Conservation (phyloP, 1,140 invertebrate genomes). For the Aphelenchoides fujianensis region DNA sequence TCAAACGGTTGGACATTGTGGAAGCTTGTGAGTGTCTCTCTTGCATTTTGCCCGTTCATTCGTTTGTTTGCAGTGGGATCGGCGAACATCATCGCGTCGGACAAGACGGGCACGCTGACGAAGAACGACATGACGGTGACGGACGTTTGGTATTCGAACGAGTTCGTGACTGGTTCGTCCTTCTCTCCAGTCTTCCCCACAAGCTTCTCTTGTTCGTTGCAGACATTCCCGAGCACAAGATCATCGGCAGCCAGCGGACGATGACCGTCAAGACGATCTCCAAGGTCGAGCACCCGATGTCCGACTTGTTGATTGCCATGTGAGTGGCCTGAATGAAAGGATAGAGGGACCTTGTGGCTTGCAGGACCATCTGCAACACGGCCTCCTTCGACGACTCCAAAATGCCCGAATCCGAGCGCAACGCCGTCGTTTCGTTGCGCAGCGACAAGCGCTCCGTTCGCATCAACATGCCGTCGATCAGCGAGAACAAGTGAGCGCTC, state of each 20-base stretch:
- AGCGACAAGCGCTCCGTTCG: conserved; percentile 20
- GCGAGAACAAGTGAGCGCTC: conserved; percentile 17
- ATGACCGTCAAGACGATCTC: conserved; percentile 41
- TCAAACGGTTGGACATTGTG: conserved; percentile 88
- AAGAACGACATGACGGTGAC: conserved; percentile 97
- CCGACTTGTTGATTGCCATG: conserved; percentile 45
- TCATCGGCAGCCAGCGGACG: conserved; percentile 17
- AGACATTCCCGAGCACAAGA: conserved; percentile 46
- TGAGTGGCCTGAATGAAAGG: too few relatives aligned
- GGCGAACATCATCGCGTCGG: conserved; percentile 81
- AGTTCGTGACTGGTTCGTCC: conserved; percentile 44
- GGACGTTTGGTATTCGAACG: conserved; percentile 54
- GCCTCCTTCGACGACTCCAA: conserved; percentile 37
- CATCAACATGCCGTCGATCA: conserved; percentile 19
- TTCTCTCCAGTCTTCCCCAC: conserved; percentile 1
- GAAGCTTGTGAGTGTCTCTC: too few relatives aligned
- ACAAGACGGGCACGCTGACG: conserved; percentile 97
- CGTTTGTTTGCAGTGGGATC: conserved; percentile 75
- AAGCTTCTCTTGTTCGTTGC: conserved; percentile 25
- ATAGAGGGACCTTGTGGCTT: too few relatives aligned
- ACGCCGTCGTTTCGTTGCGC: conserved; percentile 17
- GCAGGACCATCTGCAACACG: conserved; percentile 49
- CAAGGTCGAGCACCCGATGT: conserved; percentile 37
- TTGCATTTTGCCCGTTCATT: too few relatives aligned
- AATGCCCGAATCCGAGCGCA: conserved; percentile 17